Conservation (phyloP, 1,140 invertebrate genomes). For the Drosophila bipectinata region DNA sequence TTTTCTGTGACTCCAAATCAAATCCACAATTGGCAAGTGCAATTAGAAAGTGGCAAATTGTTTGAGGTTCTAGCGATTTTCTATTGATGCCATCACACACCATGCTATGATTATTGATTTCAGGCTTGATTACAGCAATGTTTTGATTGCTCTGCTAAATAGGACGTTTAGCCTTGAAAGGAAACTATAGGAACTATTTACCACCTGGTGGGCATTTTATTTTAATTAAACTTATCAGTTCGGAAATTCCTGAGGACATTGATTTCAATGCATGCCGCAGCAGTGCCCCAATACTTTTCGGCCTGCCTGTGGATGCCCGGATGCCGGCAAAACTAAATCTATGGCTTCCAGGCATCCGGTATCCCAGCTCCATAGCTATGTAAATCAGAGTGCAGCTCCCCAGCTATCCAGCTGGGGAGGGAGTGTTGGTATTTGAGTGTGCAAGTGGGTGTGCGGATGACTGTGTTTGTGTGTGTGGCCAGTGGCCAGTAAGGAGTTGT, state of each 20-base stretch:
- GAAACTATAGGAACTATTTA: background rate
- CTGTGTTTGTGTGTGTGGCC: constrained; percentile 29
- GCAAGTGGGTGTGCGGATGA: constrained; percentile 21
- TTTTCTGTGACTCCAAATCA: constrained; percentile 20
- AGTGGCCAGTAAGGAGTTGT: constrained; percentile 69
- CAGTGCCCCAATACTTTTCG: constrained; percentile 50
- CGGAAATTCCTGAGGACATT: background rate
- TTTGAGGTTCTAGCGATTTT: constrained; percentile 11
- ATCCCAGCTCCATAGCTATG: constrained; percentile 38
- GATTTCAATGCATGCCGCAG: constrained; percentile 1
- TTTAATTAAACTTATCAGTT: constrained; percentile 3
- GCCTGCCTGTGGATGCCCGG: constrained; percentile 27
- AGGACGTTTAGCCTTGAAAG: background rate
- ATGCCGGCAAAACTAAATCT: constrained; percentile 42
- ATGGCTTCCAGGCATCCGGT: constrained; percentile 28
- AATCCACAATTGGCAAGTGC: constrained; percentile 42
- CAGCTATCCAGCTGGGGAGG: background rate
- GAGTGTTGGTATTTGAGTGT: constrained; percentile 17
- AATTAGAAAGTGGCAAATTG: constrained; percentile 36
- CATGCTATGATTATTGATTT: background rate
- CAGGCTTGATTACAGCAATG: background rate
- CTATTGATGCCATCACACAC: background rate
- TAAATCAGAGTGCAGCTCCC: constrained; percentile 49
- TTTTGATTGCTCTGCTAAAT: background rate
- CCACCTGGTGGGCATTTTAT: background rate